Percentiles rank a stretch among this genome's conserved stretches.
These are phyloP conservation scores for Potorous gilbertii DNA, from an alignment of 2,797 vertebrate genomes.

Conservation along the genomic window DNA sequence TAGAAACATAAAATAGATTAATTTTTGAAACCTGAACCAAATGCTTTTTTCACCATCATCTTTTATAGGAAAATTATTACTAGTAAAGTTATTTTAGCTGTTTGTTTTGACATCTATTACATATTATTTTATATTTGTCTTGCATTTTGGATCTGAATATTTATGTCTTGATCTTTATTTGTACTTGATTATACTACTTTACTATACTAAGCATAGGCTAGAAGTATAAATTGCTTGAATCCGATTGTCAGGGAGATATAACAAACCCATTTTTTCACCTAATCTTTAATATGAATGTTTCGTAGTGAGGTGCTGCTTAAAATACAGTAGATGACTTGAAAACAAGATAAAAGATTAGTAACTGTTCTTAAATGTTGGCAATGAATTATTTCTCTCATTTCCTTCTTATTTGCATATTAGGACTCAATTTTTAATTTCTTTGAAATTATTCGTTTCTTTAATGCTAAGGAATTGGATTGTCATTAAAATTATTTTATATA, in stretches of 20 bases:
- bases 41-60: slow-evolving; percentile 14
- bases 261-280: neutral
- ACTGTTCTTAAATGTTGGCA: slow-evolving; percentile 29
- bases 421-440: slow-evolving; percentile 45
- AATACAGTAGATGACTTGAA: neutral
- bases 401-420: slow-evolving; percentile 43
- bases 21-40: neutral
- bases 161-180: slow-evolving; percentile 11
- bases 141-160: slow-evolving; percentile 33
- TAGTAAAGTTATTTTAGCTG: slow-evolving; percentile 3
- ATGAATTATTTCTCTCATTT: slow-evolving; percentile 27
- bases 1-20: neutral
- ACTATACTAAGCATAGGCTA: neutral
- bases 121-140: neutral
- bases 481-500: slow-evolving; percentile 38
- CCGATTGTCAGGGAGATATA: neutral
- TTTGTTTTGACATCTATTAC: slow-evolving; percentile 25
- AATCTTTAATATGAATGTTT: slow-evolving; percentile 43
- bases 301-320: slow-evolving; percentile 16
- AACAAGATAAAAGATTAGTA: slow-evolving; percentile 38
- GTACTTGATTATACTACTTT: neutral
- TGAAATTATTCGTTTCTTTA: slow-evolving; percentile 40
- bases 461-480: slow-evolving; percentile 25
- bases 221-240: neutral
- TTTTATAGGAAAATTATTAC: neutral